Base-by-base conservation (phyloP, 2,797 vertebrate genomes). In the Tachyglossus aculeatus region DNA sequence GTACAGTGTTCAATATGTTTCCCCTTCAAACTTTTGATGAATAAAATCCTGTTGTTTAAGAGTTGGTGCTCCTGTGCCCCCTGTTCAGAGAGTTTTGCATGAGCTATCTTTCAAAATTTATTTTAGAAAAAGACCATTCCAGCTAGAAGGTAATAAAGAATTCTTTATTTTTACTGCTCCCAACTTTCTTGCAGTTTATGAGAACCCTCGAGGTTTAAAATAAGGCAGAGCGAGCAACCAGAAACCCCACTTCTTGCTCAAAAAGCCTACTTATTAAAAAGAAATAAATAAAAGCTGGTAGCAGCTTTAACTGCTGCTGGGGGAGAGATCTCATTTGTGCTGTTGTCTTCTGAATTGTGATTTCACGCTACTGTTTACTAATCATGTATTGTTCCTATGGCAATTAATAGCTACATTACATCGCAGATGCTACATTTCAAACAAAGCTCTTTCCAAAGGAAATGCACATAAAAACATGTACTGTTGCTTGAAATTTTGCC, bases 311-410 rank as follows among this genome's bases (percentile, higher is more conserved):
- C 41, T 74, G 9, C 75, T 84, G 72, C 80, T 51, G 71, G 70
- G 75, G 63, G 67, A 57, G 53, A 68, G 7, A 11, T 52, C 48
- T 56, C 69, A 47, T 40, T 63, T 67, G 37, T 61, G 11, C 59
- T 71, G 40, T 75, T 81, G 27, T 56, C 84, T 84, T 36, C 64
- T 78, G 32, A 82, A 74, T 16, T 75, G 64, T 83, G 66, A 82
- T 71, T 85, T 71, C 70, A 71, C 53, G 65, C 67, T 52, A 77
- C 78, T 84, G 47, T 84, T 84, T 85, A 84, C 74, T 74, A 79
- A 85, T 85, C 31, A 8, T 82, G 72, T 71, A 5, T 59, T 83
- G 84, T 86, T 86, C 69, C 82, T 76, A 82, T 83, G 74, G 70
- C 72, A 79, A 59, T 81, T 82, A 83, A 88, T 83, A 80, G 72